phyloP scores from a whole-genome alignment of 2,888 invertebrate genomes.

The Priocnemis perturbator region DNA sequence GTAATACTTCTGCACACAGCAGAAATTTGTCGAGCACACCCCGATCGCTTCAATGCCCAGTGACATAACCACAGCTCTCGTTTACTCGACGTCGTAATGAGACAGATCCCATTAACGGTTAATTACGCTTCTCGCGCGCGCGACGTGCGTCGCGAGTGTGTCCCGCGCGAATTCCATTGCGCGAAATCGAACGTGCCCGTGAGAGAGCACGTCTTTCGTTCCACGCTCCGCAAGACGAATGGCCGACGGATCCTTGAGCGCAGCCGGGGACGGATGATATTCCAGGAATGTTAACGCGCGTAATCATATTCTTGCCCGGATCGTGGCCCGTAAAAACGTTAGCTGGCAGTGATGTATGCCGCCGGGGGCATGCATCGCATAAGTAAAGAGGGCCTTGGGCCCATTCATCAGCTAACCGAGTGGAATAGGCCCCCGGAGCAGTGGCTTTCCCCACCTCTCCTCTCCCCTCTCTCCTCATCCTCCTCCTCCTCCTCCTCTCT shows the following conservation, averaged over 20 bases:
- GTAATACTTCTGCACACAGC: no score
- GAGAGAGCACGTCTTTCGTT: slow-evolving; percentile 24
- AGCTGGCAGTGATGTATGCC: slow-evolving; percentile 71
- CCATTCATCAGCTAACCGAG: slow-evolving; percentile 66
- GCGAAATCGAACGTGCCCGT: slow-evolving; percentile 28
- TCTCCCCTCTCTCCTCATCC: slow-evolving; percentile 1
- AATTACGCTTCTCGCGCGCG: slow-evolving; percentile 25
- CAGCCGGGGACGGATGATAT: slow-evolving; percentile 55
- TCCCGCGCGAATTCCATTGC: slow-evolving; percentile 25
- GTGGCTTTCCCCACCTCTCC: background rate
- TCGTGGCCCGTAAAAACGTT: slow-evolving; percentile 67
- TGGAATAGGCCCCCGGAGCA: slow-evolving; percentile 43
- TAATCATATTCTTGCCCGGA: slow-evolving; percentile 70
- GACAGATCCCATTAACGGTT: no score
- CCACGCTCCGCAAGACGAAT: slow-evolving; percentile 46
- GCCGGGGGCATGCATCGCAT: slow-evolving; percentile 68
- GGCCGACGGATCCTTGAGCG: slow-evolving; percentile 50
- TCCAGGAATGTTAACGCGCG: slow-evolving; percentile 69
- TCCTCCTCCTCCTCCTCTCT: background rate
- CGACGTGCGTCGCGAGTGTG: slow-evolving; percentile 15
- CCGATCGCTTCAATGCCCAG: no score
- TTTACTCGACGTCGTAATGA: no score
- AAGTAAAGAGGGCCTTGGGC: slow-evolving; percentile 68
- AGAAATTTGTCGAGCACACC: no score
- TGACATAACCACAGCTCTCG: no score